Evolutionary conservation across 2,113 vertebrate genomes (phyloP).

Genomic region (Hyperopisus bebe): DNA sequence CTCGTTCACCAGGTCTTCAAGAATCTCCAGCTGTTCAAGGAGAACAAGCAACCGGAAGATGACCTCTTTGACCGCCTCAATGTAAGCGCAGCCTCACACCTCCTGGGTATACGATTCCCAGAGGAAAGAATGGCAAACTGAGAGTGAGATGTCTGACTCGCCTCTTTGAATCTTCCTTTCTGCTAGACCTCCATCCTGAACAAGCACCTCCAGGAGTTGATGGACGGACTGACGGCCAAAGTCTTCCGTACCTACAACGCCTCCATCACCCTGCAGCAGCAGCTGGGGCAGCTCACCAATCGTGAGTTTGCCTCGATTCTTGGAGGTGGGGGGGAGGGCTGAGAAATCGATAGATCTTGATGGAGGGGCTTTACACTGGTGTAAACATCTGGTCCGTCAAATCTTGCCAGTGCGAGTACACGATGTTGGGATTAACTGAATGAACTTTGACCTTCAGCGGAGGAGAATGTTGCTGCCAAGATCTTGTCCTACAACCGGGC

Average conservation of each 20-base stretch:
- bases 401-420: not conserved
- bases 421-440: not conserved
- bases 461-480: slow-evolving; percentile 90
- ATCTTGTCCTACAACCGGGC: slow-evolving; percentile 97
- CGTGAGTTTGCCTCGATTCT: slow-evolving; percentile 56
- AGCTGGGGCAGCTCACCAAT: slow-evolving; percentile 85
- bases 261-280: slow-evolving; percentile 95
- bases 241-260: slow-evolving; percentile 99
- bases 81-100: slow-evolving; percentile 58
- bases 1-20: slow-evolving; percentile 78
- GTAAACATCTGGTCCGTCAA: not conserved
- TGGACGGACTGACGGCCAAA: slow-evolving; percentile 97
- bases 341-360: not conserved
- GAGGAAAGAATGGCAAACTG: too few relatives aligned
- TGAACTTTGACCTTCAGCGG: slow-evolving; percentile 56
- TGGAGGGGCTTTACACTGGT: not conserved
- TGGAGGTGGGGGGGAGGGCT: too few relatives aligned
- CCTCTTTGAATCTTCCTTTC: not conserved
- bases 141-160: not conserved
- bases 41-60: slow-evolving; percentile 94
- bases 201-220: slow-evolving; percentile 97
- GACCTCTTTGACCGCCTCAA: slow-evolving; percentile 96
- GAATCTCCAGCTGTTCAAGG: slow-evolving; percentile 97
- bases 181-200: slow-evolving; percentile 89
- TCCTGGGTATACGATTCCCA: not conserved